These are phyloP conservation scores for Psilopsiagon aurifrons DNA, from an alignment of 2,113 vertebrate genomes.

Conservation along the genomic window DNA sequence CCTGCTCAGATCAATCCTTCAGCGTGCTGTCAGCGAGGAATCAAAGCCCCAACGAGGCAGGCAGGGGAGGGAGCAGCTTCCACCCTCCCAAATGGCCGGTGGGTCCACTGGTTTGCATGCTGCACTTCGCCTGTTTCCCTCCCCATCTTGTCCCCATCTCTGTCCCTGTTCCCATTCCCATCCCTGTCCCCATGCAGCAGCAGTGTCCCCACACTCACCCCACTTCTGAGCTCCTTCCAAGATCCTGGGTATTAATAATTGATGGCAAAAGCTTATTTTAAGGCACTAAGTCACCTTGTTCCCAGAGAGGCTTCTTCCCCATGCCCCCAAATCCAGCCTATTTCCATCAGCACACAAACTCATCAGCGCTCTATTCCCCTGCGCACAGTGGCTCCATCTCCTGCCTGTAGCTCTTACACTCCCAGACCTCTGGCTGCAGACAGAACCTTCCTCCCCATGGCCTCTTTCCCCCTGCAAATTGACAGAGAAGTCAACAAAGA, in stretches of 20 bases:
- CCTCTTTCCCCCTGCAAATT: background rate
- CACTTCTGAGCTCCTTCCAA: background rate
- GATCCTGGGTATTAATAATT: background rate
- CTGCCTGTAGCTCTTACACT: background rate
- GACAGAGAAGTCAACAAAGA: background rate
- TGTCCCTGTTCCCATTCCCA: background rate
- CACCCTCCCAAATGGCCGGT: background rate
- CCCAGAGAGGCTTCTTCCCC: background rate
- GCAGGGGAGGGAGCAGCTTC: background rate
- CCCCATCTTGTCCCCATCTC: background rate
- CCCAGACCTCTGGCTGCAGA: too few relatives aligned
- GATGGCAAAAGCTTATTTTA: background rate
- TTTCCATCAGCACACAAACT: background rate
- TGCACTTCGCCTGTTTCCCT: background rate
- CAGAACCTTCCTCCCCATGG: background rate
- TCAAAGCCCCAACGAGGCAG: constrained; percentile 62
- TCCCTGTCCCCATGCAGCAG: accelerated
- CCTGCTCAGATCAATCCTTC: constrained; percentile 58
- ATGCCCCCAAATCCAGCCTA: background rate
- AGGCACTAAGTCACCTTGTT: constrained; percentile 56
- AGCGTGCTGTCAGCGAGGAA: constrained; percentile 62
- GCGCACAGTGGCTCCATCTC: background rate
- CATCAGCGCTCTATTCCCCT: accelerated
- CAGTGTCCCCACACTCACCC: background rate
- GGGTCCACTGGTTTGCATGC: accelerated